Base-by-base conservation (phyloP, 2,113 vertebrate species). In the Sceloporus tristichus region DNA sequence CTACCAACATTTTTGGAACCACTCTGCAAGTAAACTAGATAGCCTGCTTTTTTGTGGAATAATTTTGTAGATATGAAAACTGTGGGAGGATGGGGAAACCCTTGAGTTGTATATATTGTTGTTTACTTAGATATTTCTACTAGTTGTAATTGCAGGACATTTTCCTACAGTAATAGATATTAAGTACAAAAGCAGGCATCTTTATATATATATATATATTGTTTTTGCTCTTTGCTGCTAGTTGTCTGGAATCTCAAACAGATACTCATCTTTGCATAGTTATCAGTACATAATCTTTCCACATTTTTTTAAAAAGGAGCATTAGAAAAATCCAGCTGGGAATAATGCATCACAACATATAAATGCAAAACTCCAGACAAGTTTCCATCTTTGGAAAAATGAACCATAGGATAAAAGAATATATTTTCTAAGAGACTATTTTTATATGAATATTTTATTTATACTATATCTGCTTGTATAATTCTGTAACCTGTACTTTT, bases 361-460 rank as follows among this genome's bases (percentile, higher is more conserved):
- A 86, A 96, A 90, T 90, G 96, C 96, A 93, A 94, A 94, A 95
- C 94, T 94, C 96, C 97, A 97, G 95, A 96, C 96, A 97, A 96
- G 96, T 93, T 96, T 95, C 95, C 94, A 95, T 94, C 94, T 93
- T 95, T 96, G 96, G 95, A 97, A 98, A 98, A 62, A 97, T 92
- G 93, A 94, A 96, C 94, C 97, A 96, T 97, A 96, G 96, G 96
- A 97, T 97, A 95, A 97, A 94, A 98, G 97, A 99, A 95, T 98
- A 97, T 99, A 98, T 98, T 99, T 98, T 98, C 96, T 98, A 97
- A 98, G 95, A 99, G 97, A 98, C 98, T 99, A 99, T 99, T 99
- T 99, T 99, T 99, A 97, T 99, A 99, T 98, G 97, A 97, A 97
- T 97, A 95, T 98, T 98, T 98, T 99, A 98, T 98, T 98, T 98